Base-by-base conservation (phyloP, 1,140 invertebrate genomes). In the Drosophila tsacasi region DNA sequence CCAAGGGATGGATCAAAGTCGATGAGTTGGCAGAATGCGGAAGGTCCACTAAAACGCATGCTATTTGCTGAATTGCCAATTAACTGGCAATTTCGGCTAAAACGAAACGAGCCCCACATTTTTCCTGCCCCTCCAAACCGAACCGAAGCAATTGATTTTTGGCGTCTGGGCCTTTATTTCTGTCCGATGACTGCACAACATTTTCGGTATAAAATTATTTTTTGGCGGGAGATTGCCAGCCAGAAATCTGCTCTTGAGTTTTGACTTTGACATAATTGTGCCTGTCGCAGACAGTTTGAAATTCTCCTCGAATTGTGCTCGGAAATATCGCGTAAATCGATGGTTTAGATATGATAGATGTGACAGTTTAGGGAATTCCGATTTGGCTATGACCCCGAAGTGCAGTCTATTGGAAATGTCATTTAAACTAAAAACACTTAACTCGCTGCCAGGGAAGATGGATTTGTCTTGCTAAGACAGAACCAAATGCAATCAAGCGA, bases 11-110 rank as follows among this genome's bases (percentile, higher is more conserved):
- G 64, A 54, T 60, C 77, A 66, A 71, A 62, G 47, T 63, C 63
- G 78, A 84, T 89, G 85, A 90, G 76, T 82, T 85, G 74, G 81
- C 85, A 81, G 59, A 67, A 84, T 59, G 74, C 49, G 57, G 42
- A 68, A 77, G 75, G 75, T 68, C 57, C 25, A 63, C 73, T 37
- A 77, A 76, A 77, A 83, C 69, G 84, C 84, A 81, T 81, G 76
- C 58, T 84, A 82, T 90, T 90, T 81, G 85, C 81, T 74, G 85
- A 89, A 89, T 84, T 80, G 85, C 79, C 85, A 89, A 89, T 89
- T 89, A 89, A 89, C 81, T 84, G 68, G 75, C 85, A 82, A 84
- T 89, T 90, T 79, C 50, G 62, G 67, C 63, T 66, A 74, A 84
- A 79, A 6, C 79, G 63, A 69, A 77, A 44, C 27, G 19, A 32